Evolutionary conservation across 2,888 invertebrate species (phyloP).

Genomic region (Thereva nobilitata): DNA sequence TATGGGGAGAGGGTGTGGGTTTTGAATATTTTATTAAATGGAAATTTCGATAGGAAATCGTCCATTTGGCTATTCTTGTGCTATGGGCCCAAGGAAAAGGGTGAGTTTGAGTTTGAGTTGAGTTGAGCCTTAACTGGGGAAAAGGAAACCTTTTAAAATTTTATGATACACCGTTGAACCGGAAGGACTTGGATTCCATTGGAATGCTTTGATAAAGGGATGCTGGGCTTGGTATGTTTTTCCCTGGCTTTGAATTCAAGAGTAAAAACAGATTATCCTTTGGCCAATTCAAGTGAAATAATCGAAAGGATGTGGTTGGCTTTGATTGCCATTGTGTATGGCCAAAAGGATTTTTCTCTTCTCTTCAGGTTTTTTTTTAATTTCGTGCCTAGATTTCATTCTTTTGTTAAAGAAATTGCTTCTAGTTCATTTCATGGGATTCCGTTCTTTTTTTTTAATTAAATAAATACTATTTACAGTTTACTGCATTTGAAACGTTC

Average conservation of each 20-base stretch:
- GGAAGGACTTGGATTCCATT: constrained; percentile 19
- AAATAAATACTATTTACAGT: no score
- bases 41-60: constrained; percentile 35
- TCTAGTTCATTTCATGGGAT: no score
- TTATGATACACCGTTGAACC: constrained; percentile 35
- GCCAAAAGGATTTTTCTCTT: no score
- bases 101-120: no score
- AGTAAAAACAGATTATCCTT: constrained; percentile 33
- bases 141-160: constrained; percentile 35
- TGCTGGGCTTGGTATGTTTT: constrained; percentile 22
- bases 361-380: no score
- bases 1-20: neutral
- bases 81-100: no score
- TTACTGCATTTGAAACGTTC: no score
- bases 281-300: constrained; percentile 27
- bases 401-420: no score
- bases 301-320: constrained; percentile 19
- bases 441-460: no score
- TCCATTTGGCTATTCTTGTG: constrained; percentile 24
- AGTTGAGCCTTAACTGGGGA: constrained; percentile 11
- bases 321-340: constrained; percentile 18
- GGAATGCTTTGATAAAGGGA: constrained; percentile 32
- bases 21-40: constrained; percentile 35
- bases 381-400: no score
- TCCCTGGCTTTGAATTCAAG: constrained; percentile 26